A percentile compares a stretch with the other conserved stretches of the same genome.
Evolutionary conservation across 2,888 invertebrate genomes (phyloP).

Genomic region (Drosophila recens): DNA sequence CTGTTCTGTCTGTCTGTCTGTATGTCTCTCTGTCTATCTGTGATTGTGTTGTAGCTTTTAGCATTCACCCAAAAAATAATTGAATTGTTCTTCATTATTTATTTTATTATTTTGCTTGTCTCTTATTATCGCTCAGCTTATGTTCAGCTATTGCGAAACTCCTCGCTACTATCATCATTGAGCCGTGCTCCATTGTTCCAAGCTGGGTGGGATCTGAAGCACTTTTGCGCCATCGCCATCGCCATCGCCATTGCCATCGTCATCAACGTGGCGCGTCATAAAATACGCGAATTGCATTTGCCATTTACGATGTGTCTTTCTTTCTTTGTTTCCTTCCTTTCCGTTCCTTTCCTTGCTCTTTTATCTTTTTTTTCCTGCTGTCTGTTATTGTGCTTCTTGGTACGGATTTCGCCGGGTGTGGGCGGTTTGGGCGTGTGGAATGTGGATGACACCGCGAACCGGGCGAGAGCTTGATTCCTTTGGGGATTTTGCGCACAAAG

Average conservation of each 20-base stretch:
- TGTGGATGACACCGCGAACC: conserved; percentile 32
- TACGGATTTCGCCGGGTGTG: conserved; percentile 46
- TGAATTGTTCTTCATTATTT: conserved; percentile 82
- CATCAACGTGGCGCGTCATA: conserved; percentile 82
- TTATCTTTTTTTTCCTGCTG: conserved; percentile 31
- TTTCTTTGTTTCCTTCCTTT: conserved; percentile 25
- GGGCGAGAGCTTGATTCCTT: conserved; percentile 76
- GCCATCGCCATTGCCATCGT: conserved; percentile 42
- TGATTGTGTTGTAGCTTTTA: conserved; percentile 71
- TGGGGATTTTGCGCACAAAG: conserved; percentile 82
- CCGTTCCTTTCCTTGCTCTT: conserved; percentile 3
- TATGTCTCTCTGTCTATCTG: conserved; percentile 16
- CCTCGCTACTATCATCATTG: conserved; percentile 43
- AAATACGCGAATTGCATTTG: conserved; percentile 83
- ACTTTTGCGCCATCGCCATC: conserved; percentile 67
- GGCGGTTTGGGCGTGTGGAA: background rate
- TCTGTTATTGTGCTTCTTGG: conserved; percentile 61
- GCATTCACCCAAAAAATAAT: conserved; percentile 71
- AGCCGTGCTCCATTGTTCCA: conserved; percentile 58
- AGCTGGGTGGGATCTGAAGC: conserved; percentile 56
- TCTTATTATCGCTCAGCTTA: conserved; percentile 77
- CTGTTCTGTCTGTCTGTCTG: conserved; percentile 18
- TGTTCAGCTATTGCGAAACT: conserved; percentile 40
- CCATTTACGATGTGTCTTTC: conserved; percentile 80
- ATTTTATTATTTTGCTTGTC: conserved; percentile 82